A percentile compares a stretch with the other conserved stretches of the same genome.
These are phyloP conservation scores for Drosophila siamana DNA, from an alignment of 2,888 invertebrate genomes.

Conservation along the genomic window DNA sequence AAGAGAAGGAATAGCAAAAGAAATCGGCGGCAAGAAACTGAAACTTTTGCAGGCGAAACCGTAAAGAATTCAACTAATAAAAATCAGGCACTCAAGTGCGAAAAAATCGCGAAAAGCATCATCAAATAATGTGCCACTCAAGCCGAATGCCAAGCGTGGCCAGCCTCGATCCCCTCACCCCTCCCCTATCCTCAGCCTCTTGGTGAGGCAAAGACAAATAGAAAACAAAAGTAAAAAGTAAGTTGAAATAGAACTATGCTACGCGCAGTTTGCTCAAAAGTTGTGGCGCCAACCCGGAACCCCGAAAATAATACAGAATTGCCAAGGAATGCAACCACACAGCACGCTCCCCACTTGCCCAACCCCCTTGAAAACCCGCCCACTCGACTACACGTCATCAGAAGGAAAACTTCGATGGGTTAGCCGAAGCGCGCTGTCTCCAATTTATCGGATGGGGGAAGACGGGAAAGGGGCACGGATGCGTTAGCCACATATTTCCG, in stretches of 20 bases:
- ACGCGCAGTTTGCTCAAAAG: constrained; percentile 44
- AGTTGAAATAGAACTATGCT: constrained; percentile 74
- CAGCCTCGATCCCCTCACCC: constrained; percentile 20
- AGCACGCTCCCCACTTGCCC: constrained; percentile 23
- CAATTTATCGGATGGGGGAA: constrained; percentile 5
- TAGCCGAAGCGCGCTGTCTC: constrained; percentile 48
- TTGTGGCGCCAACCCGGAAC: constrained; percentile 42
- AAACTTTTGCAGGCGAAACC: constrained; percentile 73
- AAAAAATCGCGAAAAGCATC: constrained; percentile 85
- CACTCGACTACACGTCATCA: constrained; percentile 63
- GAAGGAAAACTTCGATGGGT: constrained; percentile 72
- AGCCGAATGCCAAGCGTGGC: constrained; percentile 69
- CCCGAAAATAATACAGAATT: constrained; percentile 54
- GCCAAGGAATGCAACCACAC: constrained; percentile 55
- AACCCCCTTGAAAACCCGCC: background rate
- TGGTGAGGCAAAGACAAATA: constrained; percentile 70
- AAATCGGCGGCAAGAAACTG: constrained; percentile 57
- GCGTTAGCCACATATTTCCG: constrained; percentile 77
- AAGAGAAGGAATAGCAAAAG: constrained; percentile 12
- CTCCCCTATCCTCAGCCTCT: background rate
- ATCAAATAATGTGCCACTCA: constrained; percentile 83
- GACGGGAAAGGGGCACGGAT: constrained; percentile 21
- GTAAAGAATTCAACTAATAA: constrained; percentile 85
- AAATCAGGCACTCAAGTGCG: constrained; percentile 85
- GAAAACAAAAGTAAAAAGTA: constrained; percentile 68